Percentiles rank a stretch among this genome's conserved stretches.
phyloP scores from a whole-genome alignment of 2,113 vertebrate species.

The Dicaeum eximium region DNA sequence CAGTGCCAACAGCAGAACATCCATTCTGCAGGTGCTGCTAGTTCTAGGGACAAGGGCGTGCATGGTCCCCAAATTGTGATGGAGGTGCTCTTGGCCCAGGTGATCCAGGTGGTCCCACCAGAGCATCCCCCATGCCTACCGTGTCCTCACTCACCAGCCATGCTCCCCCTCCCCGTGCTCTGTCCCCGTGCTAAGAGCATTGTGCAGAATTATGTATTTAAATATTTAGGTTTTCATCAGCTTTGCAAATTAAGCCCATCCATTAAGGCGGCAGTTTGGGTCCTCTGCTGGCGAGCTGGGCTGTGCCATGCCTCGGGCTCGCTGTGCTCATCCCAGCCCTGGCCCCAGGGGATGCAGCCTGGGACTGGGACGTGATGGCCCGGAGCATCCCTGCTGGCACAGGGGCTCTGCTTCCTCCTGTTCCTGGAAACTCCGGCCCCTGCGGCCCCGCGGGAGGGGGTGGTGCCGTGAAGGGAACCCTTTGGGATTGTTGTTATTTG shows the following conservation, averaged over 20 bases:
- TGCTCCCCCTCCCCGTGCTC: neutral
- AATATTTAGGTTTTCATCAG: conserved; percentile 70
- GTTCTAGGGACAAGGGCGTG: accelerated
- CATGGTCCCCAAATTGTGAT: accelerated
- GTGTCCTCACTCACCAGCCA: accelerated
- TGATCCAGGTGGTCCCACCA: neutral
- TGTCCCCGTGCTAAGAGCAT: neutral
- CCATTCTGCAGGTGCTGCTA: accelerated
- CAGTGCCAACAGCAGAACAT: accelerated
- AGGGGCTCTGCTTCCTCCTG: neutral
- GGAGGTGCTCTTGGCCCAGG: neutral
- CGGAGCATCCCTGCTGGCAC: neutral
- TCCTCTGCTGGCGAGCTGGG: neutral
- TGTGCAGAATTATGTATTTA: conserved; percentile 56
- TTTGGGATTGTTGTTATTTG: neutral
- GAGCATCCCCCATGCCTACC: accelerated
- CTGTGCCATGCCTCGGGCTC: neutral
- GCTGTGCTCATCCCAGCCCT: neutral
- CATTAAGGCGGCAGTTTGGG: conserved; percentile 8
- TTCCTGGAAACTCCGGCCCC: neutral
- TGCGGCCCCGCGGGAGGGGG: accelerated
- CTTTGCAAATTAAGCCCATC: conserved; percentile 67
- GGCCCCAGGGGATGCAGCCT: neutral
- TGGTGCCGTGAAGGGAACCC: neutral
- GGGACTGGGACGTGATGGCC: neutral